Conservation (phyloP, 2,113 vertebrate species). For the Castor canadensis region DNA sequence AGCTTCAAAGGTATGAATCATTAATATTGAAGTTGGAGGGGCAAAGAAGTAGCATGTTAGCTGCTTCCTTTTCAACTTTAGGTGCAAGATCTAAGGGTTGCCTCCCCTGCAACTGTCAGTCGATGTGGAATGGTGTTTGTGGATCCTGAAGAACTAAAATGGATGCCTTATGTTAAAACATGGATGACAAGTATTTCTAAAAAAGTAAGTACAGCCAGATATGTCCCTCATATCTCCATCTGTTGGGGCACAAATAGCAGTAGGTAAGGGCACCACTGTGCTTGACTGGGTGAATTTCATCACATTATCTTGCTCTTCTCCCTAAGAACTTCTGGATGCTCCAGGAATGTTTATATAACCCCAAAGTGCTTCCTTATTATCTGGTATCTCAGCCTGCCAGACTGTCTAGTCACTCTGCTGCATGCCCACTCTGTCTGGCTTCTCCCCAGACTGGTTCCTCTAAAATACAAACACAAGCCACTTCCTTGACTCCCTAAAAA, state of each 20-base stretch:
- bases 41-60: background rate
- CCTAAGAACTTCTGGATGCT: background rate
- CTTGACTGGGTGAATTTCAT: background rate
- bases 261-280: background rate
- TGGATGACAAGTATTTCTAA: conserved; percentile 85
- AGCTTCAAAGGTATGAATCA: background rate
- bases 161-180: conserved; percentile 92
- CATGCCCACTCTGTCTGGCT: background rate
- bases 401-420: background rate
- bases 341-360: background rate
- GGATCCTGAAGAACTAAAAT: conserved; percentile 91
- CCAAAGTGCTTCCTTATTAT: background rate
- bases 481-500: background rate
- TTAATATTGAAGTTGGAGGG: background rate
- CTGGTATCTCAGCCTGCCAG: background rate
- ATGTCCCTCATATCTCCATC: background rate
- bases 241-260: background rate
- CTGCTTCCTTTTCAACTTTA: conserved; percentile 71
- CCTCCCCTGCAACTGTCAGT: conserved; percentile 93
- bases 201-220: conserved; percentile 79
- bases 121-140: conserved; percentile 94
- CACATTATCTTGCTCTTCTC: background rate
- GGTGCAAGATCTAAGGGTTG: conserved; percentile 91
- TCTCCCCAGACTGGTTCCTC: background rate
- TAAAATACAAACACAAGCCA: background rate